Conservation (phyloP, 2,888 invertebrate species). For the Lapara coniferarum region DNA sequence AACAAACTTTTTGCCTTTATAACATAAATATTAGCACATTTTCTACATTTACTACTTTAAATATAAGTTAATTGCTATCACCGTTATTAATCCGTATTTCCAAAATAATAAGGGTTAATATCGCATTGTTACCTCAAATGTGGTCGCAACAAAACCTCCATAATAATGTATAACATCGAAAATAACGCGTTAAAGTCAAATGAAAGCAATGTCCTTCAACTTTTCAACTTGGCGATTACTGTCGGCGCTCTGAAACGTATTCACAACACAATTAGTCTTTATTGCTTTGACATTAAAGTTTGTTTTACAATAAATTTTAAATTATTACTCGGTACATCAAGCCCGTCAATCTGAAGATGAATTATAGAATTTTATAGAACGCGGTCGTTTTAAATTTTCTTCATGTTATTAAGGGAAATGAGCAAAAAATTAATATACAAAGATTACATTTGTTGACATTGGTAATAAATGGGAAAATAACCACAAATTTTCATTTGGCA, state of each 20-base stretch:
- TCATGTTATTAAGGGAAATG: conserved; percentile 3
- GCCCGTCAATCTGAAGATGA: not conserved
- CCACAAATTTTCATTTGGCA: not conserved
- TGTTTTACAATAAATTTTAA: conserved; percentile 9
- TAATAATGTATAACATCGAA: conserved; percentile 10
- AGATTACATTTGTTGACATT: not conserved
- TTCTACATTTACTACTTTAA: too few relatives aligned
- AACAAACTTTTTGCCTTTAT: too few relatives aligned
- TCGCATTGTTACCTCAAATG: not conserved
- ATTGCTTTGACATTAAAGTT: conserved; percentile 9
- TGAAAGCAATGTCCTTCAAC: conserved; percentile 22
- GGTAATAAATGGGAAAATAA: not conserved
- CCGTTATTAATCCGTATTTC: not conserved
- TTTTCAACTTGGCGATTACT: conserved; percentile 2
- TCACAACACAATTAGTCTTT: conserved; percentile 11
- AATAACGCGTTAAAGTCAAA: conserved; percentile 20
- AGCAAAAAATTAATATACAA: conserved; percentile 1
- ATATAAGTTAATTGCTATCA: too few relatives aligned
- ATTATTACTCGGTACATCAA: not conserved
- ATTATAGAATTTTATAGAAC: conserved; percentile 20
- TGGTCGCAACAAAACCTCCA: conserved; percentile 4
- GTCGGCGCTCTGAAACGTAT: not conserved
- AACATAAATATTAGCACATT: too few relatives aligned
- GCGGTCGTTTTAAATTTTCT: not conserved
- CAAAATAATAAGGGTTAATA: not conserved